These are phyloP conservation scores for Romanogobio albipinnatus DNA, from an alignment of 2,113 vertebrate genomes.

Conservation along the genomic window DNA sequence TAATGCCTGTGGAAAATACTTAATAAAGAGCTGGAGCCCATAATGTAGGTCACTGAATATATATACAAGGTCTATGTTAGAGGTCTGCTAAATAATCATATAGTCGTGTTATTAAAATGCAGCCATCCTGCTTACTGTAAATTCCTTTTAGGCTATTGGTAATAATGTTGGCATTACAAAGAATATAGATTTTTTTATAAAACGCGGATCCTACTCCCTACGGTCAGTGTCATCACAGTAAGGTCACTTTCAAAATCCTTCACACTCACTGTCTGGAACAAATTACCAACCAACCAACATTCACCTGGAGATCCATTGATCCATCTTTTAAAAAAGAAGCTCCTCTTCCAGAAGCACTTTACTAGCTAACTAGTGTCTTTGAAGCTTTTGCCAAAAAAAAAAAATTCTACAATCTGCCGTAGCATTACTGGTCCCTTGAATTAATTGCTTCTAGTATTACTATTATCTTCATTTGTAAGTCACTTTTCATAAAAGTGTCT, in stretches of 20 bases:
- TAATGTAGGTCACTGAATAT: neutral
- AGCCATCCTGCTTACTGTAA: neutral
- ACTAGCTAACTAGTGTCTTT: neutral
- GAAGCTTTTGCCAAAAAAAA: neutral
- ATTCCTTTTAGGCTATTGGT: neutral
- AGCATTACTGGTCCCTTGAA: neutral
- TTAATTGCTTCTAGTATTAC: neutral
- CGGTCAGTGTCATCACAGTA: constrained; percentile 9
- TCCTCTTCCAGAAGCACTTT: neutral
- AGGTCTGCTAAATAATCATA: constrained; percentile 1
- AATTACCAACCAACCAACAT: constrained; percentile 32
- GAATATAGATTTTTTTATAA: neutral
- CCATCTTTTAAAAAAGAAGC: neutral
- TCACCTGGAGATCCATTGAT: constrained; percentile 31
- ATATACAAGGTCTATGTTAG: neutral
- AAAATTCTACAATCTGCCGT: neutral
- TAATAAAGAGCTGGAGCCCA: neutral
- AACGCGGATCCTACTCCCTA: constrained; percentile 1
- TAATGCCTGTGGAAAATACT: constrained; percentile 15
- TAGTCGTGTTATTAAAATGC: neutral
- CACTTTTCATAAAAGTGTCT: neutral
- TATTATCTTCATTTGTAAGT: neutral
- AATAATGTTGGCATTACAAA: constrained; percentile 2
- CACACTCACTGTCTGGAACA: constrained; percentile 30
- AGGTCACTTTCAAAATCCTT: constrained; percentile 28